A percentile compares a stretch with the other conserved stretches of the same genome.
Conservation (phyloP, 2,888 invertebrate species). For the Ochropleura plecta region DNA sequence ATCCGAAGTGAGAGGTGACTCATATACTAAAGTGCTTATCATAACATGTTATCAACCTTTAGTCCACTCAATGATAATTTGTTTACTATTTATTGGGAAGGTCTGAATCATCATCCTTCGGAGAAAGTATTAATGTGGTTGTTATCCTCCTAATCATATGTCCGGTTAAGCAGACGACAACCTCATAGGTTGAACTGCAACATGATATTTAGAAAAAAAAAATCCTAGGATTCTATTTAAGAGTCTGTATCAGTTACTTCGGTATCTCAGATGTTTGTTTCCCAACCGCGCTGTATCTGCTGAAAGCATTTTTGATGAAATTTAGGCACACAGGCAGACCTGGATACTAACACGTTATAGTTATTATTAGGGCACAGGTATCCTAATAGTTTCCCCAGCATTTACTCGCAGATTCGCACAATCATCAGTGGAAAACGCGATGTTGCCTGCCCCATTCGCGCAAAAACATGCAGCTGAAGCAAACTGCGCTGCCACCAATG, state of each 20-base stretch:
- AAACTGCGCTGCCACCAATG: no score
- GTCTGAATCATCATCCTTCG: slow-evolving; percentile 27
- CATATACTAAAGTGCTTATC: slow-evolving; percentile 47
- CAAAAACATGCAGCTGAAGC: no score
- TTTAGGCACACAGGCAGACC: neutral
- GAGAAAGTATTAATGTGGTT: slow-evolving; percentile 15
- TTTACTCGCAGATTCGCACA: neutral
- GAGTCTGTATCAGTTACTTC: neutral
- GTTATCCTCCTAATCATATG: slow-evolving; percentile 1
- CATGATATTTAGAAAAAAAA: no score
- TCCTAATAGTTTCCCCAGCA: neutral
- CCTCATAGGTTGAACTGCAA: no score
- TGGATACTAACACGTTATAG: neutral
- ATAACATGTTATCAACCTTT: slow-evolving; percentile 27
- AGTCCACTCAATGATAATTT: slow-evolving; percentile 26
- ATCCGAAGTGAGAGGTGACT: slow-evolving; percentile 19
- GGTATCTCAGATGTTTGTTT: neutral
- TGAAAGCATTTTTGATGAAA: neutral
- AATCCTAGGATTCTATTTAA: no score
- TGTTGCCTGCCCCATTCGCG: no score
- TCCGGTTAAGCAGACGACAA: no score
- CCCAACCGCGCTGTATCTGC: neutral
- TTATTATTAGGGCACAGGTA: neutral
- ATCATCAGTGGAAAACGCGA: no score
- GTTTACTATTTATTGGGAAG: slow-evolving; percentile 21